These are phyloP conservation scores for Gryon sp. DNA, from an alignment of 1,140 invertebrate species.

Conservation along the genomic window DNA sequence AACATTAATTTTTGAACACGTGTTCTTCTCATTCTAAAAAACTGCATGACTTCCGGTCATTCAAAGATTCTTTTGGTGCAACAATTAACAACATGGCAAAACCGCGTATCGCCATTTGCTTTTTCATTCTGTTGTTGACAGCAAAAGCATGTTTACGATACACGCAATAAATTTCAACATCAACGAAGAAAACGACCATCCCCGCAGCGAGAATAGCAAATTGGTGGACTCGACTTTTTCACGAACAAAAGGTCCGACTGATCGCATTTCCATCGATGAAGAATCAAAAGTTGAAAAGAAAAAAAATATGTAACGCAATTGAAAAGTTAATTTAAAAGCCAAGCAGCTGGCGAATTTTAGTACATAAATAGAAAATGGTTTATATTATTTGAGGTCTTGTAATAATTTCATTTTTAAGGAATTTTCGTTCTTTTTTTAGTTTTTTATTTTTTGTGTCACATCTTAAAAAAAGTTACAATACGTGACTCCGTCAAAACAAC, in stretches of 20 bases:
- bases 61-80: not conserved
- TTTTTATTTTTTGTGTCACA: too few species aligned
- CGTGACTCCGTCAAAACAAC: conserved; percentile 3
- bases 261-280: conserved; percentile 8
- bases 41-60: not conserved
- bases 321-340: too few species aligned
- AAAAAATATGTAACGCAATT: too few species aligned
- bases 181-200: conserved; percentile 20
- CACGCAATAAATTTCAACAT: conserved; percentile 52
- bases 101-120: not conserved
- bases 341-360: too few species aligned
- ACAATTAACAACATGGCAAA: conserved; percentile 38
- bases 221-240: conserved; percentile 49
- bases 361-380: too few species aligned
- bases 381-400: too few species aligned
- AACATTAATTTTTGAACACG: not conserved
- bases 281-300: conserved; percentile 34
- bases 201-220: conserved; percentile 52
- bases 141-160: conserved; percentile 47
- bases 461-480: too few species aligned
- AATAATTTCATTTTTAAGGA: too few species aligned
- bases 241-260: conserved; percentile 4
- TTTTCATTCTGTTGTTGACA: conserved; percentile 38
- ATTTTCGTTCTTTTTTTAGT: too few species aligned
- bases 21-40: not conserved